Evolutionary conservation across 2,888 invertebrate species (phyloP).

Genomic region (Ligdia adustata): DNA sequence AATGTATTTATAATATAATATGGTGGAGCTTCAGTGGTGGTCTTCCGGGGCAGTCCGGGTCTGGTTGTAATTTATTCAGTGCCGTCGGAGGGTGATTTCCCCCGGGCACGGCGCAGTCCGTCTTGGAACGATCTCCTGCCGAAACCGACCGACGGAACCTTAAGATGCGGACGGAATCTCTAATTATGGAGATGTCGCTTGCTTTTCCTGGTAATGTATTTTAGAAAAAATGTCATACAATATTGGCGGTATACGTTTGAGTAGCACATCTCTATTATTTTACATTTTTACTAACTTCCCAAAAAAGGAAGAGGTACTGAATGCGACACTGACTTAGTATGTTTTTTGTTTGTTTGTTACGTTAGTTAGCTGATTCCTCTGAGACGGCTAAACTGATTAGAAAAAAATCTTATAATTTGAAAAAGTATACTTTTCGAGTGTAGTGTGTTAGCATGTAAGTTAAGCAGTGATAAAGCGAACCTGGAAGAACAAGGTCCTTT

Average conservation of each 20-base stretch:
- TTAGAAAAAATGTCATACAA: background rate
- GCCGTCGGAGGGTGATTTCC: slow-evolving; percentile 36
- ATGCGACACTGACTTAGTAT: no score
- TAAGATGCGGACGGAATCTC: slow-evolving; percentile 3
- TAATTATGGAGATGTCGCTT: slow-evolving; percentile 4
- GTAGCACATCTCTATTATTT: background rate
- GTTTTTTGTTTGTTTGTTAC: background rate
- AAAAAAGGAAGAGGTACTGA: background rate
- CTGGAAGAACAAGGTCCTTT: no score
- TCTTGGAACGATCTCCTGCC: slow-evolving; percentile 14
- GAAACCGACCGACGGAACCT: slow-evolving; percentile 2
- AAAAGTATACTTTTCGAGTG: no score
- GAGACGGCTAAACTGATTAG: no score
- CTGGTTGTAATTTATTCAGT: slow-evolving; percentile 32
- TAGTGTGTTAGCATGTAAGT: no score
- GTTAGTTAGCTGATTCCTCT: background rate
- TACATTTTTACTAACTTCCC: background rate
- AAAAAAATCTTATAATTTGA: no score
- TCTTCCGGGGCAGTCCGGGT: background rate
- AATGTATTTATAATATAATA: no score
- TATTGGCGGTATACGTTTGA: background rate
- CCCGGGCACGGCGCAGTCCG: slow-evolving; percentile 22
- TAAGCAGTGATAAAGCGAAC: no score
- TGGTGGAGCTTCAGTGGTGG: background rate
- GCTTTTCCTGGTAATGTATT: background rate